These are phyloP conservation scores for Leucopsar rothschildi DNA, from an alignment of 2,113 vertebrate genomes.

Conservation along the genomic window DNA sequence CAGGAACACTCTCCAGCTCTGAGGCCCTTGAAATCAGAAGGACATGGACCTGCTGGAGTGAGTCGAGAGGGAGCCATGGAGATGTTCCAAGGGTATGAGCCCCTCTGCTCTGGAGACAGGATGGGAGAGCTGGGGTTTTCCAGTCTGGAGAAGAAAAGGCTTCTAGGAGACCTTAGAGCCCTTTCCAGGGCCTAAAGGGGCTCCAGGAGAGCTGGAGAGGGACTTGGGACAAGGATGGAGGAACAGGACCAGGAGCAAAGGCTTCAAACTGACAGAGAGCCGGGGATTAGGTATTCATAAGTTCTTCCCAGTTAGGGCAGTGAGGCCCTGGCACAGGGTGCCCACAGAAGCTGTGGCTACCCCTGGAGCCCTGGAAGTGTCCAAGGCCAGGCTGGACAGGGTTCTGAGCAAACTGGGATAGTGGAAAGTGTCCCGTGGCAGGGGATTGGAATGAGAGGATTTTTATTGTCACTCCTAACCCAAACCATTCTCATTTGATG, in stretches of 20 bases:
- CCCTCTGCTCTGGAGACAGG: neutral
- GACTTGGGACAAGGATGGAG: neutral
- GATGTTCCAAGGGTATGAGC: fast-evolving
- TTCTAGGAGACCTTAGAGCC: neutral
- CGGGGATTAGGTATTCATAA: neutral
- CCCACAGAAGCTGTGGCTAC: neutral
- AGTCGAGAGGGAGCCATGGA: neutral
- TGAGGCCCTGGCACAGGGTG: fast-evolving
- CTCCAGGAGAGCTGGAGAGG: neutral
- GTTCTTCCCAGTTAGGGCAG: neutral
- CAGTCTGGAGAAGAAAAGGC: neutral
- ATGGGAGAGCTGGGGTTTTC: neutral
- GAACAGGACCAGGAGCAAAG: neutral
- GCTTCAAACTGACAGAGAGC: neutral
- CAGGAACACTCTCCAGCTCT: neutral
- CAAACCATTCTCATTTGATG: neutral
- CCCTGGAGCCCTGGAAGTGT: neutral
- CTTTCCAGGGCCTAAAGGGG: neutral
- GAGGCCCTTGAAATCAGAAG: neutral
- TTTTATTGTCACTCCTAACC: neutral
- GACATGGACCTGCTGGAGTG: neutral
- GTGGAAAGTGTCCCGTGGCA: neutral
- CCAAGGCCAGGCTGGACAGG: fast-evolving
- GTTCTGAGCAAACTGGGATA: fast-evolving
- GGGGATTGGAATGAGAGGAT: fast-evolving